These are phyloP conservation scores for Drosophila crucigera DNA, from an alignment of 2,888 invertebrate species.

Conservation along the genomic window DNA sequence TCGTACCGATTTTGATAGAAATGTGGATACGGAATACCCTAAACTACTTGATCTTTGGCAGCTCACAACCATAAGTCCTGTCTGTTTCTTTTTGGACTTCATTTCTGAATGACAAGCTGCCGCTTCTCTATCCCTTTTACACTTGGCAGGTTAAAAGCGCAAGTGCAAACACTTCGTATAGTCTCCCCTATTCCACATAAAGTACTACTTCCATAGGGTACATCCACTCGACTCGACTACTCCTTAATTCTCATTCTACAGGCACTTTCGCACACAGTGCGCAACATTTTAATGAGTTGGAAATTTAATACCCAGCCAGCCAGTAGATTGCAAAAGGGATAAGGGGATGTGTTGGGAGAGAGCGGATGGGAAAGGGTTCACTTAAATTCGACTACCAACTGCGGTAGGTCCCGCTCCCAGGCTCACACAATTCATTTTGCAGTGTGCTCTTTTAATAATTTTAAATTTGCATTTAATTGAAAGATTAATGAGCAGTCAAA, in stretches of 20 bases:
- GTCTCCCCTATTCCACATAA: conserved; percentile 14
- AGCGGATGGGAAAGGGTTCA: background rate
- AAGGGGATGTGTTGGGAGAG: background rate
- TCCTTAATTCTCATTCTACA: conserved; percentile 23
- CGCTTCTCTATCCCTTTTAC: background rate
- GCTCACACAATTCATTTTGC: conserved; percentile 72
- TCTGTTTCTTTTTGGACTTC: conserved; percentile 43
- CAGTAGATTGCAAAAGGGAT: conserved; percentile 50
- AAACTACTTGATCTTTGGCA: background rate
- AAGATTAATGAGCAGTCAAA: conserved; percentile 60
- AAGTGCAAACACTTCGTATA: conserved; percentile 61
- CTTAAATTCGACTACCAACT: conserved; percentile 39
- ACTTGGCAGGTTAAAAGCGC: conserved; percentile 44
- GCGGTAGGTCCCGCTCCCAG: conserved; percentile 66
- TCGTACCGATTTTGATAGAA: background rate
- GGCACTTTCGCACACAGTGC: conserved; percentile 59
- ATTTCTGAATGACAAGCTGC: conserved; percentile 65
- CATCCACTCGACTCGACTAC: conserved; percentile 12
- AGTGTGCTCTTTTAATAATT: conserved; percentile 47
- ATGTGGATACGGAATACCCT: background rate
- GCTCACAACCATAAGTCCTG: background rate
- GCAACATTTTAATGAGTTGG: conserved; percentile 81
- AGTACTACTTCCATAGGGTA: conserved; percentile 21
- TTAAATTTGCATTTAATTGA: conserved; percentile 67
- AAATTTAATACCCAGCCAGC: conserved; percentile 73